These are phyloP conservation scores for Bufo bufo DNA, from an alignment of 2,113 vertebrate species.

Conservation along the genomic window DNA sequence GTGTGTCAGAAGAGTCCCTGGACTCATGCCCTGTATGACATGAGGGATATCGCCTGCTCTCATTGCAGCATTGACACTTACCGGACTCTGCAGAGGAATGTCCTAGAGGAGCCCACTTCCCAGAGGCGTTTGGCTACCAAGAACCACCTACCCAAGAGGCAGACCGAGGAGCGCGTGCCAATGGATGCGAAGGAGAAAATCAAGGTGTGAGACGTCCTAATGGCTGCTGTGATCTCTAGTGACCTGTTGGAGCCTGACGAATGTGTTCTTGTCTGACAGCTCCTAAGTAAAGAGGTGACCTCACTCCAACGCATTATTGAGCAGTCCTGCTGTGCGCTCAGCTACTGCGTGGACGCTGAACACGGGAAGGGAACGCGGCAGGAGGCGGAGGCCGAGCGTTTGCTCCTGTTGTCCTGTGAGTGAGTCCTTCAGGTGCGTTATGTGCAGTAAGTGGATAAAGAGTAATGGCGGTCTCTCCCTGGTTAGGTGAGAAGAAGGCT, in stretches of 20 bases:
- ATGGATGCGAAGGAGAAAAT: conserved; percentile 70
- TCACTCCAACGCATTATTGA: conserved; percentile 74
- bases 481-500: conserved; percentile 73
- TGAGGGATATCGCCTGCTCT: neutral
- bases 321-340: conserved; percentile 78
- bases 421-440: neutral
- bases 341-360: conserved; percentile 77
- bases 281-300: conserved; percentile 71
- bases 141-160: neutral
- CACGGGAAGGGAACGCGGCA: conserved; percentile 77
- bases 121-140: neutral
- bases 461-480: neutral
- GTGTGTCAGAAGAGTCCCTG: no score
- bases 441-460: neutral
- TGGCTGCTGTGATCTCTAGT: neutral
- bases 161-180: conserved; percentile 40
- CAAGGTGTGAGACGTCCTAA: conserved; percentile 56
- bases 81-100: conserved; percentile 19
- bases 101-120: neutral
- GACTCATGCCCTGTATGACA: neutral
- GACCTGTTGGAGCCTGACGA: neutral
- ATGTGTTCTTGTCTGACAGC: conserved; percentile 60
- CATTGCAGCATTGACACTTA: conserved; percentile 31
- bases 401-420: conserved; percentile 77
- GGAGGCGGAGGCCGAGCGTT: conserved; percentile 80